Percentiles rank a stretch among this genome's conserved stretches.
phyloP scores from a whole-genome alignment of 2,797 vertebrate genomes.

The Syngnathus rostellatus region DNA sequence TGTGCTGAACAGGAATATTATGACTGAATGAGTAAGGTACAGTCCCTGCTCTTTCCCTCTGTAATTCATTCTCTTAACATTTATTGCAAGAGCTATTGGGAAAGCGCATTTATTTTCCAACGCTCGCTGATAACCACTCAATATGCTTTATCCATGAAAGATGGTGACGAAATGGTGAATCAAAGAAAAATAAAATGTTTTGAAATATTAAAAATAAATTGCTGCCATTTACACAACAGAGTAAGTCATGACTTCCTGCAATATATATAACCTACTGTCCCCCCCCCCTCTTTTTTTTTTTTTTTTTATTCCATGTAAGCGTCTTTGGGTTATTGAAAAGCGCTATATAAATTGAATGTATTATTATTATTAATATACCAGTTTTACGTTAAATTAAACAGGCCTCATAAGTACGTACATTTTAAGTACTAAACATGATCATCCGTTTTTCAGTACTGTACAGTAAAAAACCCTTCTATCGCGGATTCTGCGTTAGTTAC shows the following conservation, averaged over 20 bases:
- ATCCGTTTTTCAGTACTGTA: background rate
- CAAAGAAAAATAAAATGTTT: no score
- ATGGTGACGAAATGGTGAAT: no score
- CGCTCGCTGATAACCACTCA: background rate
- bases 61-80: background rate
- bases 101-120: background rate
- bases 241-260: background rate
- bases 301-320: no score
- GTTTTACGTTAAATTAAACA: background rate
- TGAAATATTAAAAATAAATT: no score
- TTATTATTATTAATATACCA: background rate
- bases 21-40: background rate
- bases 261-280: background rate
- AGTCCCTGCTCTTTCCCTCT: background rate
- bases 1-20: background rate
- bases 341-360: no score
- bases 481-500: no score
- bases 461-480: no score
- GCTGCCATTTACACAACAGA: background rate
- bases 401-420: background rate
- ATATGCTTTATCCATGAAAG: no score
- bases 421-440: background rate
- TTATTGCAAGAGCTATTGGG: background rate
- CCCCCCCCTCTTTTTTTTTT: no score
- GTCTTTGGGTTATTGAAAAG: no score